phyloP scores from a whole-genome alignment of 2,888 invertebrate genomes.

The Andrena bucephala region DNA sequence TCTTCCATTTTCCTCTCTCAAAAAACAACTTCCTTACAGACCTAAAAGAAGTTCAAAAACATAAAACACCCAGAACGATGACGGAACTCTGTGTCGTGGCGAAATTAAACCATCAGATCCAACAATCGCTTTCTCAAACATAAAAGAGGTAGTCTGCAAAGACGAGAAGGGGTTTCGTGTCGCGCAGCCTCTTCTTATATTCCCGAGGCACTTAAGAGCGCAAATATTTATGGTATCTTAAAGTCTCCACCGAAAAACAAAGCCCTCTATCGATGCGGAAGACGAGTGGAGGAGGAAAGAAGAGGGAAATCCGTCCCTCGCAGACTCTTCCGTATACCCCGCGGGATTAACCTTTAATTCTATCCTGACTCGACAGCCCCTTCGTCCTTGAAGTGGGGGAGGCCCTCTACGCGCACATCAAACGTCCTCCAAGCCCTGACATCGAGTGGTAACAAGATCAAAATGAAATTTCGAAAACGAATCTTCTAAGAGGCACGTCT shows the following conservation, averaged over 20 bases:
- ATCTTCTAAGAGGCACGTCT: conserved; percentile 20
- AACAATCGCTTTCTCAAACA: conserved; percentile 1
- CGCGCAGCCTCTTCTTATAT: conserved; percentile 69
- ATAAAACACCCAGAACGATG: background rate
- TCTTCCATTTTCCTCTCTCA: too few species aligned
- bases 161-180: conserved; percentile 16
- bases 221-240: conserved; percentile 83
- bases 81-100: background rate
- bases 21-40: background rate
- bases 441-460: conserved; percentile 65
- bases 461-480: conserved; percentile 74
- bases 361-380: conserved; percentile 80
- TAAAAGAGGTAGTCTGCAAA: background rate
- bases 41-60: background rate
- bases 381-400: conserved; percentile 73
- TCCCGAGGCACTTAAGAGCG: conserved; percentile 77
- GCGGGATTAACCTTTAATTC: conserved; percentile 85
- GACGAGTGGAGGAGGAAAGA: conserved; percentile 61
- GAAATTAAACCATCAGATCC: conserved; percentile 22
- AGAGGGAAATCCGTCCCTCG: conserved; percentile 49
- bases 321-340: conserved; percentile 70
- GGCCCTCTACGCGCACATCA: conserved; percentile 67
- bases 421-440: conserved; percentile 68
- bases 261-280: conserved; percentile 63
- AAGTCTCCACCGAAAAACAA: conserved; percentile 77